Conservation (phyloP, 2,113 vertebrate genomes). For the Pagrus major region DNA sequence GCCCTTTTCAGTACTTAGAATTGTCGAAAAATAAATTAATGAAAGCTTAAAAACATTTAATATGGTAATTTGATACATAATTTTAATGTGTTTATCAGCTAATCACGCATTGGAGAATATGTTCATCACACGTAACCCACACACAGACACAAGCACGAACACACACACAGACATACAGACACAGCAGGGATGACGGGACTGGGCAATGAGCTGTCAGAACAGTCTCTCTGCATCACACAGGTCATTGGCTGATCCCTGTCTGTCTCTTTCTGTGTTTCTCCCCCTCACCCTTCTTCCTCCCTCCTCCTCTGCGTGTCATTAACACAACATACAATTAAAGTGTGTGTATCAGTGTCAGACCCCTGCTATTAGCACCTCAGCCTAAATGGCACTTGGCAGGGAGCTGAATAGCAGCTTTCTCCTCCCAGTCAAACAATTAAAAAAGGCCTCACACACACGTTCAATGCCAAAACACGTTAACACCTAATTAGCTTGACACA, state of each 20-base stretch:
- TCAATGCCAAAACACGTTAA: slow-evolving; percentile 47
- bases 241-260: slow-evolving; percentile 75
- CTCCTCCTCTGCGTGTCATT: slow-evolving; percentile 66
- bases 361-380: slow-evolving; percentile 68
- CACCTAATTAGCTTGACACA: slow-evolving; percentile 61
- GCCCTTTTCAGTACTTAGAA: background rate
- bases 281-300: background rate
- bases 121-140: background rate
- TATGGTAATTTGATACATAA: slow-evolving; percentile 44
- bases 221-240: slow-evolving; percentile 73
- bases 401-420: slow-evolving; percentile 59
- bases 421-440: slow-evolving; percentile 71
- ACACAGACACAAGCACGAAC: background rate
- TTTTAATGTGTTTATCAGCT: slow-evolving; percentile 37
- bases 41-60: slow-evolving; percentile 31
- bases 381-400: slow-evolving; percentile 74
- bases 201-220: slow-evolving; percentile 77
- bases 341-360: slow-evolving; percentile 66
- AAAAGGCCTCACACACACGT: slow-evolving; percentile 36
- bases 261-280: slow-evolving; percentile 36
- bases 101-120: slow-evolving; percentile 46
- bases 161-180: slow-evolving; percentile 33
- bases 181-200: slow-evolving; percentile 61
- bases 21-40: slow-evolving; percentile 24
- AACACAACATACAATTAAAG: slow-evolving; percentile 80